phyloP scores from a whole-genome alignment of 35 echinoderm and acorn worm genomes.

The Ptychodera flava region DNA sequence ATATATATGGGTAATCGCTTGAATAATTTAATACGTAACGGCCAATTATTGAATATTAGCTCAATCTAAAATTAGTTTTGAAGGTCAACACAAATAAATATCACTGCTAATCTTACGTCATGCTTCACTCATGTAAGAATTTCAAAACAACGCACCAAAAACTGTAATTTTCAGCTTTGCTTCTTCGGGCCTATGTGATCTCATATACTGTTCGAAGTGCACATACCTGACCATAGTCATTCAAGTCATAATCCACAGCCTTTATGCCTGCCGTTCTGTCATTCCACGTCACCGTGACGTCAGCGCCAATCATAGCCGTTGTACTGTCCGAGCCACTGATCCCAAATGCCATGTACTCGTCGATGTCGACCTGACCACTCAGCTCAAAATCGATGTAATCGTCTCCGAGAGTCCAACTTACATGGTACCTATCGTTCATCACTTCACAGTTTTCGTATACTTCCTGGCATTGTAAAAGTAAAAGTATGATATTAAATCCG shows the following conservation, averaged over 20 bases:
- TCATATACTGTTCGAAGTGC: no score
- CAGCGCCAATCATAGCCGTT: slow-evolving; percentile 50
- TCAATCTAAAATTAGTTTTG: no score
- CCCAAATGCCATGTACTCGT: slow-evolving; percentile 74
- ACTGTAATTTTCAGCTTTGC: no score
- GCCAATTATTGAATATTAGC: no score
- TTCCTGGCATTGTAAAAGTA: background rate
- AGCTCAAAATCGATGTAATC: slow-evolving; percentile 27
- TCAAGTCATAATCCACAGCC: slow-evolving; percentile 48
- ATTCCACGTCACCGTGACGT: slow-evolving; percentile 70
- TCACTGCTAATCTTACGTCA: no score
- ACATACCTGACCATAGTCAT: slow-evolving; percentile 43
- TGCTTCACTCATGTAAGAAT: no score
- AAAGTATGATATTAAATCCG: no score
- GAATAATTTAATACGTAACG: no score
- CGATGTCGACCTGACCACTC: slow-evolving; percentile 8
- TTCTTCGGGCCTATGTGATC: no score
- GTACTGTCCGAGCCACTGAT: slow-evolving; percentile 54
- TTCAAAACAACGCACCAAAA: no score
- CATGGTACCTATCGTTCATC: slow-evolving; percentile 32
- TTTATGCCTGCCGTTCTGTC: slow-evolving; percentile 2
- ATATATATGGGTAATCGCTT: no score
- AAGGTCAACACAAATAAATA: no score
- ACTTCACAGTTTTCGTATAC: slow-evolving; percentile 28
- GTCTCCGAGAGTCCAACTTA: slow-evolving; percentile 28